A percentile compares a stretch with the other conserved stretches of the same genome.
Conservation (phyloP, 2,797 vertebrate genomes). For the Oryzias dopingdopingensis region DNA sequence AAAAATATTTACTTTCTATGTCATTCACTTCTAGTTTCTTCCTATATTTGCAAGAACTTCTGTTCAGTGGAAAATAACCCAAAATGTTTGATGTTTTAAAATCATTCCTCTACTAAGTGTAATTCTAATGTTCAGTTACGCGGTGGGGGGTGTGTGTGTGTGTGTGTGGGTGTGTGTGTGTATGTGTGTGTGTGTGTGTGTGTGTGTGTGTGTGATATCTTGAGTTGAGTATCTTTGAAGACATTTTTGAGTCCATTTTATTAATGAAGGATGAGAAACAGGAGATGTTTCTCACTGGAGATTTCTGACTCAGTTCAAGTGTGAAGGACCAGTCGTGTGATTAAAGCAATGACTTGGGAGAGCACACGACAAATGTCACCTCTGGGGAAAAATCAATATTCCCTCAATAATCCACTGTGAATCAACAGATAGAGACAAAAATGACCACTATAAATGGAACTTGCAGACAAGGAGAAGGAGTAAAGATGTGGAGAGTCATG, state of each 20-base stretch:
- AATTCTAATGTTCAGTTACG: background rate
- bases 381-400: conserved; percentile 72
- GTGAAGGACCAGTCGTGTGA: conserved; percentile 64
- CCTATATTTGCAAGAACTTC: too few relatives aligned
- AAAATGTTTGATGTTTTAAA: background rate
- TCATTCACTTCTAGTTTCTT: too few relatives aligned
- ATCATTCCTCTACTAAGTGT: background rate
- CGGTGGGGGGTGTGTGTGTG: too few relatives aligned
- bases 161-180: too few relatives aligned
- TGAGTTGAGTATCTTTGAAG: background rate
- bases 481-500: conserved; percentile 8
- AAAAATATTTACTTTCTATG: too few relatives aligned
- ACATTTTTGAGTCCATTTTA: conserved; percentile 8
- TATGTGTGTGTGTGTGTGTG: too few relatives aligned
- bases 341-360: conserved; percentile 67
- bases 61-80: background rate
- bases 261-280: conserved; percentile 5
- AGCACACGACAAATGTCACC: conserved; percentile 74
- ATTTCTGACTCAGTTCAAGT: conserved; percentile 55
- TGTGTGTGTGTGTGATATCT: too few relatives aligned
- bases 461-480: conserved; percentile 28
- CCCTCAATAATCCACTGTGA: conserved; percentile 51
- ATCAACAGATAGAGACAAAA: conserved; percentile 55
- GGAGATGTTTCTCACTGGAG: conserved; percentile 31
- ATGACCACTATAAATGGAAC: conserved; percentile 32